phyloP scores from a whole-genome alignment of 2,113 vertebrate genomes.

The Cervus canadensis region DNA sequence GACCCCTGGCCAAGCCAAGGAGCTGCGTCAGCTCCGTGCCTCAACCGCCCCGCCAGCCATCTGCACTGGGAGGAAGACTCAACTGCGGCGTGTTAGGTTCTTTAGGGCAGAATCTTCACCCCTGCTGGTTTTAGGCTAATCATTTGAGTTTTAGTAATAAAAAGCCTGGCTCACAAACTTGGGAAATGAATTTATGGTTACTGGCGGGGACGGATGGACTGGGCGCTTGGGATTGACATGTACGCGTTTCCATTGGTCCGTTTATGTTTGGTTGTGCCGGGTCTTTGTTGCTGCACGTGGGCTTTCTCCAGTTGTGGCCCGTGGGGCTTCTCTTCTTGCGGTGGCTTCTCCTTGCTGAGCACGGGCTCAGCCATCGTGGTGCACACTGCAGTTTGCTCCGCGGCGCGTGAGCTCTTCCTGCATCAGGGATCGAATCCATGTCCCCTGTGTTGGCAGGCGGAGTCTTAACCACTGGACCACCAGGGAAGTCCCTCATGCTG shows the following conservation, averaged over 20 bases:
- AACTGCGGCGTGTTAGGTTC: neutral
- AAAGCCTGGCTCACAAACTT: neutral
- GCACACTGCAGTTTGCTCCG: neutral
- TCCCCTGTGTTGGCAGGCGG: neutral
- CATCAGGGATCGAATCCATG: neutral
- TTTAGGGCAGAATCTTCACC: neutral
- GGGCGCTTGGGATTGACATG: neutral
- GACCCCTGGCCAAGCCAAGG: neutral
- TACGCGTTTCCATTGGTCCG: neutral
- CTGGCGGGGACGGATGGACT: neutral
- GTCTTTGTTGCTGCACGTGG: neutral
- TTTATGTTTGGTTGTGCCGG: neutral
- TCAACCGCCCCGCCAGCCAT: neutral
- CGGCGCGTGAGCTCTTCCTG: neutral
- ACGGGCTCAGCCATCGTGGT: neutral
- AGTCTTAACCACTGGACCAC: neutral
- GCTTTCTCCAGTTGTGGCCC: neutral
- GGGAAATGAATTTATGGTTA: neutral
- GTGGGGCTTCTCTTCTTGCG: neutral
- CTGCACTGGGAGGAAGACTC: neutral
- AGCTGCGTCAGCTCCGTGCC: neutral
- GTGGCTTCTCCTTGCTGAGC: neutral
- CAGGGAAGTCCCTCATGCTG: neutral
- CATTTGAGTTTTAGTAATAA: slow-evolving; percentile 13
- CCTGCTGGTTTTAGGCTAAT: slow-evolving; percentile 21